Evolutionary conservation across 2,797 vertebrate genomes (phyloP).

Genomic region (Danio aesculapii): DNA sequence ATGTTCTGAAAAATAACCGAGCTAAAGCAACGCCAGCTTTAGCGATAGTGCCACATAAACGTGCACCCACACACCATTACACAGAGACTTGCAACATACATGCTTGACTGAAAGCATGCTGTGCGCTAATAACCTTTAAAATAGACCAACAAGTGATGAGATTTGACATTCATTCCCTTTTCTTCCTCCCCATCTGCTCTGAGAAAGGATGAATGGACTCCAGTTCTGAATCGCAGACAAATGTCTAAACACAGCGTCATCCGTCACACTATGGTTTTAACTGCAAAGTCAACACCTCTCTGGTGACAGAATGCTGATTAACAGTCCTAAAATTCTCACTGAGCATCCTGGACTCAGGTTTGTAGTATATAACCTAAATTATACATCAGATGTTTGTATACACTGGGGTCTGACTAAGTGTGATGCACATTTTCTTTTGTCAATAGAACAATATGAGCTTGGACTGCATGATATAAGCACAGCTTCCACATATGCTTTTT

Average conservation of each 20-base stretch:
- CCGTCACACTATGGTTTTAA: conserved; percentile 24
- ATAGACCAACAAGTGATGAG: conserved; percentile 33
- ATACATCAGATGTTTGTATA: too few species aligned
- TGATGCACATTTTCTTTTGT: too few species aligned
- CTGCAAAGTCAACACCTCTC: conserved; percentile 21
- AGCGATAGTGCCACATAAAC: conserved; percentile 12
- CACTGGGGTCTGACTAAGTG: too few species aligned
- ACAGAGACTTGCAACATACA: conserved; percentile 43
- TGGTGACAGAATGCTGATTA: conserved; percentile 37
- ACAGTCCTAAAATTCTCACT: conserved; percentile 20
- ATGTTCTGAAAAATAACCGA: conserved; percentile 33
- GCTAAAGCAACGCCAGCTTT: conserved; percentile 20
- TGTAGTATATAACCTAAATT: neutral
- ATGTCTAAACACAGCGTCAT: conserved; percentile 28
- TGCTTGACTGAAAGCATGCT: conserved; percentile 41
- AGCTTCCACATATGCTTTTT: too few species aligned
- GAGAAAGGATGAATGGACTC: conserved; percentile 24
- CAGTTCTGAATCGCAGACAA: conserved; percentile 25
- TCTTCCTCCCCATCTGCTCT: neutral
- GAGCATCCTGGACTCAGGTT: conserved; percentile 10
- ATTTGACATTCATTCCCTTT: conserved; percentile 31
- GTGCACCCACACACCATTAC: conserved; percentile 21
- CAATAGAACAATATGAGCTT: too few species aligned
- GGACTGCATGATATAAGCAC: too few species aligned
- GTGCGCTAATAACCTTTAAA: conserved; percentile 35